Base-by-base conservation (phyloP, 2,113 vertebrate genomes). In the Perccottus glenii region DNA sequence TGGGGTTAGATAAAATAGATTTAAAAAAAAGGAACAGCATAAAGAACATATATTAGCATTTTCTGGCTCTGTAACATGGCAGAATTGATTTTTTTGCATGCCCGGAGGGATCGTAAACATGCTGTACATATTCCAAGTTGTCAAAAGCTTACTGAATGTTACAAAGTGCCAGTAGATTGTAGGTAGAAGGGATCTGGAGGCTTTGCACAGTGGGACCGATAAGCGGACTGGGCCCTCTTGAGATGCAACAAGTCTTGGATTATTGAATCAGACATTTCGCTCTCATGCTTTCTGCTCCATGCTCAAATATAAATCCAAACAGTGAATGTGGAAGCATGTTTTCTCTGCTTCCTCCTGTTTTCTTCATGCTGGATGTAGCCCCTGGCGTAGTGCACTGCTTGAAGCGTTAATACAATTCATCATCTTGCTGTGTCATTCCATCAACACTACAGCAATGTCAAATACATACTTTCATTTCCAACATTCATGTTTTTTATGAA, bases 201-300 rank as follows among this genome's bases (percentile, higher is more conserved):
- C 47, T 35, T 15, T 32, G 33, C 32, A 32, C 52, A 64, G 48
- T 15, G 10, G 49, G 11, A 64, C 57, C 3, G 7, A 42, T 38
- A 43, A 69, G 60, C 51, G 67, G 11, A 42, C 15, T 48, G 19
- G 11, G 65, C 56, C 14, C 52, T 69, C 53, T 43, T 67, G 38
- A 71, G 58, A 68, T 45, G 62, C 69, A 76, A 71, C 67, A 64
- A 51, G 63, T 79, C 10, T 49, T 64, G 56, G 53, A 67, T 75
- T 70, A 75, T 12, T 63, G 40, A 82, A 74, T 84, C 42, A 76
- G 70, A 71, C 14, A 50, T 58, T 55, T 51, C 6, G n/a, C 40
- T 60, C 0, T 11, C n/a, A 53, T 62, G 19, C 53, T 48, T 64
- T 74, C 55, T 62, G 55, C 19, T 50, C 35, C 47, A 65, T 48